Percentiles rank a stretch among this genome's conserved stretches.
phyloP scores from a whole-genome alignment of 35 echinoderm and acorn worm species.

The Diadema setosum region DNA sequence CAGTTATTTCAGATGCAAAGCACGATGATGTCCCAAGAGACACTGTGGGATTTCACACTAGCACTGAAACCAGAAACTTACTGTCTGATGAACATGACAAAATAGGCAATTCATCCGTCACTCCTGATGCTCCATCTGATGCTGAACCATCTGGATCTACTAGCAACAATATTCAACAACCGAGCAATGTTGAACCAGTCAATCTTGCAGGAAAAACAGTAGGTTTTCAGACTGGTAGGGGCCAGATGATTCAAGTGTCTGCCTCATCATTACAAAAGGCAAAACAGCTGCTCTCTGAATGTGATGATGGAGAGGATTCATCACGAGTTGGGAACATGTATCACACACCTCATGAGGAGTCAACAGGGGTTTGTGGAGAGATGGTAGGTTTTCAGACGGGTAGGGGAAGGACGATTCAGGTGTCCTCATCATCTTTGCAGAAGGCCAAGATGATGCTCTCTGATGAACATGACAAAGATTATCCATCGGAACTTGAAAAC shows the following conservation, averaged over 20 bases:
- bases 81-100: too few species aligned
- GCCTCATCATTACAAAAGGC: not conserved
- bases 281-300: not conserved
- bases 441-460: slow-evolving; percentile 42
- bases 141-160: too few species aligned
- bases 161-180: too few species aligned
- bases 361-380: not conserved
- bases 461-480: not conserved
- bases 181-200: too few species aligned
- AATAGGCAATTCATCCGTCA: too few species aligned
- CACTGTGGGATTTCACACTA: too few species aligned
- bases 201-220: too few species aligned
- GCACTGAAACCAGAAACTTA: too few species aligned
- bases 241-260: slow-evolving; percentile 27
- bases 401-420: slow-evolving; percentile 30
- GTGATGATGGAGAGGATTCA: not conserved
- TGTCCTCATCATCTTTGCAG: slow-evolving; percentile 24
- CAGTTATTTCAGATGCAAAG: not conserved
- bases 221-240: slow-evolving; percentile 52
- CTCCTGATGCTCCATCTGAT: too few species aligned
- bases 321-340: too few species aligned
- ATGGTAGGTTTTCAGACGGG: slow-evolving; percentile 59
- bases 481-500: too few species aligned
- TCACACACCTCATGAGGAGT: not conserved
- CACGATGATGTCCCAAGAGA: too few species aligned